Conservation (phyloP, 2,113 vertebrate genomes). For the Hypocryptadius cinnamomeus region DNA sequence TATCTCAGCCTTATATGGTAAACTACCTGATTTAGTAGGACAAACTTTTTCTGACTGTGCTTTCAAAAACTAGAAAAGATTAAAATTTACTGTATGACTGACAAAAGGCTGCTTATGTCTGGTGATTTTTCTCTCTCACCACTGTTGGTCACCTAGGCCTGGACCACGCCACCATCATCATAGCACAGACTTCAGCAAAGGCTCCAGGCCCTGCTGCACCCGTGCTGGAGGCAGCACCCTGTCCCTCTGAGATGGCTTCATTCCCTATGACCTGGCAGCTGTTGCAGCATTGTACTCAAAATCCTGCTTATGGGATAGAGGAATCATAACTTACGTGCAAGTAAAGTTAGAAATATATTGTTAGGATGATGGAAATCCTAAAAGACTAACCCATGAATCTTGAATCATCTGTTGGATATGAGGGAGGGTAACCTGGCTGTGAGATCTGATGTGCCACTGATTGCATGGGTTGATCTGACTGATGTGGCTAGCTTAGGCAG, state of each 20-base stretch:
- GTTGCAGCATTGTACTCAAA: background rate
- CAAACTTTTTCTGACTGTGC: background rate
- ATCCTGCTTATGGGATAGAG: background rate
- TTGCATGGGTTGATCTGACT: slow-evolving; percentile 91
- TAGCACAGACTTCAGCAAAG: background rate
- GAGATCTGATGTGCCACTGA: slow-evolving; percentile 74
- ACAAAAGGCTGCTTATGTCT: background rate
- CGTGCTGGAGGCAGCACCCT: background rate
- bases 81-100: background rate
- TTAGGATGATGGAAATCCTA: background rate
- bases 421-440: slow-evolving; percentile 92
- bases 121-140: background rate
- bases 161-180: background rate
- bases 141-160: accelerated
- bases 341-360: background rate
- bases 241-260: background rate
- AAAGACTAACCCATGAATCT: background rate
- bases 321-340: background rate
- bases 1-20: background rate
- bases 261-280: background rate
- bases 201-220: background rate
- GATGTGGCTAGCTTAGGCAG: slow-evolving; percentile 89
- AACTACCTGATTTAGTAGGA: background rate
- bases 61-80: background rate
- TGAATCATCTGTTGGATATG: background rate